Evolutionary conservation across 1,140 invertebrate species (phyloP).

Genomic region (Drosophila nigromelanica): DNA sequence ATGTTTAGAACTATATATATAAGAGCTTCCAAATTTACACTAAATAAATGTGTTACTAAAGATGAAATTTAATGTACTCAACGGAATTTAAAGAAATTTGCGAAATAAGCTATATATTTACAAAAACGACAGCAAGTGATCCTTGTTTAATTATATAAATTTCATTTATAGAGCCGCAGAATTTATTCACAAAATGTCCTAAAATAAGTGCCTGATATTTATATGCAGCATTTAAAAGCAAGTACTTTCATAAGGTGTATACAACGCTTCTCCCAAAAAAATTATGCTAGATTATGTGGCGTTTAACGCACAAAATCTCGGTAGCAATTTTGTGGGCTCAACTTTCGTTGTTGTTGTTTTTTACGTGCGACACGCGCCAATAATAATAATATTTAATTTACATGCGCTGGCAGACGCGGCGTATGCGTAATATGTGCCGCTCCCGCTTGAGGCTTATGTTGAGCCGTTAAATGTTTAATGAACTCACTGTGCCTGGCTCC

Average conservation of each 20-base stretch:
- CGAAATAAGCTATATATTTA: too few relatives aligned
- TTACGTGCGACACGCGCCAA: conserved; percentile 24
- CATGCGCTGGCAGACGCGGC: conserved; percentile 27
- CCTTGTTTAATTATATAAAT: too few relatives aligned
- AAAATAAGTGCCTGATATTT: background rate
- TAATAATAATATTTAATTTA: conserved; percentile 59
- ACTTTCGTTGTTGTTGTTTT: background rate
- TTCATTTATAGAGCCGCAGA: too few relatives aligned
- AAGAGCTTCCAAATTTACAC: too few relatives aligned
- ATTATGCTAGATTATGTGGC: conserved; percentile 8
- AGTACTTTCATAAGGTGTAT: too few relatives aligned
- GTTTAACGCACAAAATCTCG: conserved; percentile 7
- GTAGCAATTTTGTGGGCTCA: conserved; percentile 8
- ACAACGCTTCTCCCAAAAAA: background rate
- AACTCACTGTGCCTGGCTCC: conserved; percentile 2
- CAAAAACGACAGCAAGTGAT: too few relatives aligned
- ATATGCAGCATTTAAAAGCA: background rate
- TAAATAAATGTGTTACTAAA: too few relatives aligned
- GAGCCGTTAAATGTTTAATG: conserved; percentile 41
- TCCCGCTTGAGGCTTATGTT: background rate
- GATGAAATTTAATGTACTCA: too few relatives aligned
- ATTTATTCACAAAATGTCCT: too few relatives aligned
- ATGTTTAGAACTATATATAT: too few relatives aligned
- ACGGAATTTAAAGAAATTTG: too few relatives aligned
- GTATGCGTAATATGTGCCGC: conserved; percentile 36